Evolutionary conservation across 2,797 vertebrate species (phyloP), one percentile per base, ranked within the genome.

Genomic region (Mormyrops attenuatus): DNA sequence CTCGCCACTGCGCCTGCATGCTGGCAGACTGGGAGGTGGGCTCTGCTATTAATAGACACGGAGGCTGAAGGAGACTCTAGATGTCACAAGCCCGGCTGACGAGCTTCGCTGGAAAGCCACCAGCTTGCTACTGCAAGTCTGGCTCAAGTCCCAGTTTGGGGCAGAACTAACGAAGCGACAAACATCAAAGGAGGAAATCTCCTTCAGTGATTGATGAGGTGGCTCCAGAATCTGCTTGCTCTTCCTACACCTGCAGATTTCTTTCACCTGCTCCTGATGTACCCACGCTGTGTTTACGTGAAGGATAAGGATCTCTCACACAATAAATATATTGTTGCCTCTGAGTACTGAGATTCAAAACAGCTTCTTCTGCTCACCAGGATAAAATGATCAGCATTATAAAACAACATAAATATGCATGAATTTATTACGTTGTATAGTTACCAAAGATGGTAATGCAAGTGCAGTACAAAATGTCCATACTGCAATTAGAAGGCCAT

Each of bases 21-120:
- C 52, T 87, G 30, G 30, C 85, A 87, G 52, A 55, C 50, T 41
- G 52, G 80, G n/a, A 22, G 30, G 85, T 41, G 85, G 85, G 3
- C 26, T 41, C 52, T 20, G 52, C 85, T 87, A 87, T 87, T 87
- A 57, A 87, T 87, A 87, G 85, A 57, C 30, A 55, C 30, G 52
- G 85, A 55, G 50, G 9, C 50, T 53, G 52, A 87, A 87, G 52
- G 52, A 55, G 30, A 38, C 85, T 55, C 85, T 57, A 52, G 85
- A 85, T 85, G 80, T 85, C 80, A 50, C 80, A 22, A 85, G 44
- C 80, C 80, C 20, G 9, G 80, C 80, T 85, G 80, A 44, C 47
- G 20, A 22, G 80, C 22, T 26, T 41, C 8, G 0, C 80, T 50
- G 80, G 80, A 47, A 49, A 41, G 41, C n/a, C 8, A 50, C n/a